These are phyloP conservation scores for Zele albiditarsus DNA, from an alignment of 2,888 invertebrate species.

Conservation along the genomic window DNA sequence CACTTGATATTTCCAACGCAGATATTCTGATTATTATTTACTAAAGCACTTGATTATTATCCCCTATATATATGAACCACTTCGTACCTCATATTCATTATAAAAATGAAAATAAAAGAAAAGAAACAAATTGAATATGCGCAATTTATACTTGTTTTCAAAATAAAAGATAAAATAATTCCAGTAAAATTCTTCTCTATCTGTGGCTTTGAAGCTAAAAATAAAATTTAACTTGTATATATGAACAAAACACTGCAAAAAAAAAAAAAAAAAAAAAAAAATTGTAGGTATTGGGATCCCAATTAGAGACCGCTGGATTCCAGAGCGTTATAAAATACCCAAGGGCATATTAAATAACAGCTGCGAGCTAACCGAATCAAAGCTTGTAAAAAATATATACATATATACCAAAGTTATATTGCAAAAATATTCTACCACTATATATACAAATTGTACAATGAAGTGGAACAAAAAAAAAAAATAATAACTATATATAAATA, in stretches of 20 bases:
- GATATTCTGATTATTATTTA: too few species aligned
- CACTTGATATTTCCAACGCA: too few species aligned
- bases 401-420: background rate
- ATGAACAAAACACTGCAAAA: background rate
- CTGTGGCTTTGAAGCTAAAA: background rate
- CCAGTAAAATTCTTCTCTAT: background rate
- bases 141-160: background rate
- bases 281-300: conserved; percentile 28
- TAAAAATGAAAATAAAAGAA: background rate
- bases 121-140: background rate
- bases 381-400: conserved; percentile 1
- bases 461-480: background rate
- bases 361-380: conserved; percentile 20
- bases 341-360: conserved; percentile 19
- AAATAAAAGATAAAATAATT: background rate
- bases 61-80: background rate
- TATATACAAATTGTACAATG: background rate
- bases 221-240: background rate
- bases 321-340: conserved; percentile 32
- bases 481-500: background rate
- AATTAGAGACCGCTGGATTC: conserved; percentile 38
- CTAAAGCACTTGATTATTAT: too few species aligned
- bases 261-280: conserved; percentile 16
- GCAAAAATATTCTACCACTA: background rate
- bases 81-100: background rate